Conservation (phyloP, 2,113 vertebrate species). For the Daubentonia madagascariensis region DNA sequence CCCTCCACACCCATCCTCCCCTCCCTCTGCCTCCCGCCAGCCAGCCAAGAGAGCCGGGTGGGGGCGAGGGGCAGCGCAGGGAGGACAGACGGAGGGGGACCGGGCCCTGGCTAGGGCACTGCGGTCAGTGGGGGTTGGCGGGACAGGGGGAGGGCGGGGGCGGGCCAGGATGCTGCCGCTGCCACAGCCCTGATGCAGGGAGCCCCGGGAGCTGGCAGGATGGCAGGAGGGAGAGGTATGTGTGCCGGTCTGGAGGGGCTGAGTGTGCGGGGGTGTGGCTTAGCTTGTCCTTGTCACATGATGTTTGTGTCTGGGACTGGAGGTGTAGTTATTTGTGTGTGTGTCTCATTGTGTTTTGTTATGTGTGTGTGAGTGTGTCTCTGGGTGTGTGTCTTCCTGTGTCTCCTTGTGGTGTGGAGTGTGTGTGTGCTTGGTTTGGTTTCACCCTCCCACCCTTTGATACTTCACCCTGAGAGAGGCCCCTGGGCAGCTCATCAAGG, state of each 20-base stretch:
- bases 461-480: not conserved
- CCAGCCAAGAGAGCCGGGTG: constrained; percentile 81
- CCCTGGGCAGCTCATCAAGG: not conserved
- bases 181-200: not conserved
- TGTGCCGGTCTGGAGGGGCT: not conserved
- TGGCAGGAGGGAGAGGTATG: constrained; percentile 77
- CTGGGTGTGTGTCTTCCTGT: constrained; percentile 57
- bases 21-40: constrained; percentile 77
- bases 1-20: constrained; percentile 87
- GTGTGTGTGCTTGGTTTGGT: not conserved
- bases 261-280: not conserved
- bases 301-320: constrained; percentile 37
- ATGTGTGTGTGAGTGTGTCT: not conserved
- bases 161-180: constrained; percentile 16
- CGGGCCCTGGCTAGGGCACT: not conserved
- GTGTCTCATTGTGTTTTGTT: constrained; percentile 16
- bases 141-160: not conserved
- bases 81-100: not conserved
- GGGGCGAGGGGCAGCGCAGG: not conserved
- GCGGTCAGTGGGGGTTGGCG: not conserved
- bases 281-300: not conserved
- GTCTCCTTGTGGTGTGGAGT: not conserved
- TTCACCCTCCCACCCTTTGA: not conserved
- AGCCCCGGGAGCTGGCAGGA: constrained; percentile 7
- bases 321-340: constrained; percentile 40